These are phyloP conservation scores for Ranitomeya variabilis DNA, from an alignment of 2,113 vertebrate species.

Conservation along the genomic window DNA sequence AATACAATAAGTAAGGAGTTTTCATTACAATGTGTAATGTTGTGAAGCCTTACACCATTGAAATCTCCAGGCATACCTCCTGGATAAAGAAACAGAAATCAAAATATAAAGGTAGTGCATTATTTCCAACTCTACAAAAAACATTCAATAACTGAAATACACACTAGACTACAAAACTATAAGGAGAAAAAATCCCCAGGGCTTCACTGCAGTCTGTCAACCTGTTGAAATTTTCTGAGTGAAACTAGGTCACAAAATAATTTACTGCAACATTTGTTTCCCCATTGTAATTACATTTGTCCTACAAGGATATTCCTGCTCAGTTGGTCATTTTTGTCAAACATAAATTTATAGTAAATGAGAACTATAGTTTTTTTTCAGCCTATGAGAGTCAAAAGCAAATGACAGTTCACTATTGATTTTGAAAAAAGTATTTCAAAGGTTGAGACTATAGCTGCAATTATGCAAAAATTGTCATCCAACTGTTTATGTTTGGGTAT, in stretches of 20 bases:
- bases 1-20: no score
- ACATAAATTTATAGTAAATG: not conserved
- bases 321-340: not conserved
- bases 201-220: not conserved
- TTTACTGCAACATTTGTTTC: not conserved
- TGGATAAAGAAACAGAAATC: not conserved
- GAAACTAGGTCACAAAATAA: not conserved
- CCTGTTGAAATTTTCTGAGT: not conserved
- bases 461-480: no score
- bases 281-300: not conserved
- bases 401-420: no score
- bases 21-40: not conserved
- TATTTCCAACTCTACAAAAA: no score
- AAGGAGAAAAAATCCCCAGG: not conserved
- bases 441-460: no score
- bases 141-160: not conserved
- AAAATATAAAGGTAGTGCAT: not conserved
- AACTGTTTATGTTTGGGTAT: no score
- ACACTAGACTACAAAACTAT: not conserved
- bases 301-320: not conserved
- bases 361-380: no score
- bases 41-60: not conserved
- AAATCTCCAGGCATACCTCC: not conserved
- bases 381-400: no score
- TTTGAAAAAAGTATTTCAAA: no score